Percentiles rank a stretch among this genome's conserved stretches.
Evolutionary conservation across 1,140 invertebrate genomes (phyloP).

Genomic region (Macrocentrus cingulum): DNA sequence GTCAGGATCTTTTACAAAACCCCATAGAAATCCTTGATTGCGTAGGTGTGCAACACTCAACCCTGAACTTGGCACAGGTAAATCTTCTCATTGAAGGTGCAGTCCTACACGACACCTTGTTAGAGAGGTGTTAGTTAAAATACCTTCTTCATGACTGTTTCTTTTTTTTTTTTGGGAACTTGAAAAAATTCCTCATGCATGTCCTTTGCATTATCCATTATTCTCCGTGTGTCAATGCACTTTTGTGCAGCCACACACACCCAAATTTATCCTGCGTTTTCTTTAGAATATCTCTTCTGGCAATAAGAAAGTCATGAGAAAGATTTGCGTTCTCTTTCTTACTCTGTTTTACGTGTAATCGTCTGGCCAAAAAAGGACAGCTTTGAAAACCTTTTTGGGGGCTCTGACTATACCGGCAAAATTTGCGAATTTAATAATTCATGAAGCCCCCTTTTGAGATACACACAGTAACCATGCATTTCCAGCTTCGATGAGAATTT

Average conservation of each 20-base stretch:
- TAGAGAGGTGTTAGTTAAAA: conserved; percentile 27
- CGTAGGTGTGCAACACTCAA: conserved; percentile 22
- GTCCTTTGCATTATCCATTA: background rate
- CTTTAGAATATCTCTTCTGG: background rate
- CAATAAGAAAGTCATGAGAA: background rate
- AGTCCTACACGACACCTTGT: conserved; percentile 20
- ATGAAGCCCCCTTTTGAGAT: conserved; percentile 24
- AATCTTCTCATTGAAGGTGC: conserved; percentile 14
- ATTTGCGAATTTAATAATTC: conserved; percentile 33
- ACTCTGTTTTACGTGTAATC: too few relatives aligned
- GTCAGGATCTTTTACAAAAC: background rate
- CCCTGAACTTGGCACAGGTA: conserved; percentile 29
- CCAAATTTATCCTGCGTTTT: background rate
- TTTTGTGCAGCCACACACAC: too few relatives aligned
- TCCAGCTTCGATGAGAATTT: conserved; percentile 6
- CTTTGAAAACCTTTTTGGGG: conserved; percentile 8
- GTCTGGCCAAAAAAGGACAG: conserved; percentile 22
- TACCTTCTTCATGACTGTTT: background rate
- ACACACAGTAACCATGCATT: conserved; percentile 22
- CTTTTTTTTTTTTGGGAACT: too few relatives aligned
- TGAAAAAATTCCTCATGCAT: background rate
- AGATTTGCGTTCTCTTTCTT: background rate
- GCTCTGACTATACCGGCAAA: too few relatives aligned
- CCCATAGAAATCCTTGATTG: conserved; percentile 9
- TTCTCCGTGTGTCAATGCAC: too few relatives aligned